Evolutionary conservation across 2,797 vertebrate species (phyloP), one percentile per base, ranked within the genome.

Genomic region (Gymnoscopelus microlampas): DNA sequence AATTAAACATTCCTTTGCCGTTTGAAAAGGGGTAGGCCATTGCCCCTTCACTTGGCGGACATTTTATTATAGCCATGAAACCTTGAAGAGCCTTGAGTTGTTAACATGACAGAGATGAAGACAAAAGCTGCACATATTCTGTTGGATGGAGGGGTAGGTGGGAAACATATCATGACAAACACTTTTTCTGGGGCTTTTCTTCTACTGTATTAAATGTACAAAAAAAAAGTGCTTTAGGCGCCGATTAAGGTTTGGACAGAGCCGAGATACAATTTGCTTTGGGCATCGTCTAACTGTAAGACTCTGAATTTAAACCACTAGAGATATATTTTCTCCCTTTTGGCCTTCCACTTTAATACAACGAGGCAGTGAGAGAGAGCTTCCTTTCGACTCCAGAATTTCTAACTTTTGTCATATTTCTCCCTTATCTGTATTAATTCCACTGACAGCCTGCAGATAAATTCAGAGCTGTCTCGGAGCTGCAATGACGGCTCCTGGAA

Each of bases 381-480:
- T 84, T 79, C 78, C 73, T 77, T 89, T 82, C 54, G 77, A 88
- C 80, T 84, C 77, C 78, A 87, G 82, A 86, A 86, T 87, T 88
- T 82, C 70, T 77, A 90, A 91, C 83, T 89, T 89, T 89, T 89
- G 85, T 89, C 86, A 89, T 87, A 80, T 90, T 88, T 86, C 26
- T 78, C 83, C 72, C 88, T 92, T 91, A 93, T 93, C 90, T 91
- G 83, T 86, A 80, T 87, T 93, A 93, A 93, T 93, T 93, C 90
- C 87, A 84, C 89, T 84, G 90, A 90, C 90, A 90, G 87, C 88
- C 87, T 72, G 85, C 87, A 89, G 90, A 93, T 92, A 92, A 90
- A 93, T 92, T 87, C 88, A 73, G 82, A 88, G 84, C 88, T 79
- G 87, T 89, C 87, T 91, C 74, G 66, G 70, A 72, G 88, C 83